These are phyloP conservation scores for Lithobates sylvaticus DNA, from an alignment of 2,797 vertebrate species.

Conservation along the genomic window DNA sequence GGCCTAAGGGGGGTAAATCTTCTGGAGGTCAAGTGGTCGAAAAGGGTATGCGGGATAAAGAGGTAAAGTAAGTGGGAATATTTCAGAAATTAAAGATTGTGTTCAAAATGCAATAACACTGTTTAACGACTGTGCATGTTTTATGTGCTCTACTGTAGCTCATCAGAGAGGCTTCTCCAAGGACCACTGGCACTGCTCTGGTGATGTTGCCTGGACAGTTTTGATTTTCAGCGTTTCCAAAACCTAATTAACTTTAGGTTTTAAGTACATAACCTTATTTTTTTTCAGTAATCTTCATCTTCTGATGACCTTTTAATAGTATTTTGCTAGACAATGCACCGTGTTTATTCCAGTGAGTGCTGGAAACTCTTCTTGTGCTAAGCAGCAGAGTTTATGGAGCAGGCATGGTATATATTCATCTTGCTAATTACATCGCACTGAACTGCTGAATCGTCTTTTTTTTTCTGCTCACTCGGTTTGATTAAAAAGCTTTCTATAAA, in stretches of 20 bases:
- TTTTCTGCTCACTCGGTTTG: slow-evolving; percentile 25
- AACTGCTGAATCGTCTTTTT: slow-evolving; percentile 35
- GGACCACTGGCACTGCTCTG: neutral
- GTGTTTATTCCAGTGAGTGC: slow-evolving; percentile 13
- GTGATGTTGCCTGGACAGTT: neutral
- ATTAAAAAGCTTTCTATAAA: slow-evolving; percentile 37
- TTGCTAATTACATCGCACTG: slow-evolving; percentile 34
- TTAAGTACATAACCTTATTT: neutral
- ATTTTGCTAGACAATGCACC: neutral
- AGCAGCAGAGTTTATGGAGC: slow-evolving; percentile 38
- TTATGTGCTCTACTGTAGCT: no score
- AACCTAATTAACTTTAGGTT: neutral
- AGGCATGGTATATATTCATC: slow-evolving; percentile 30
- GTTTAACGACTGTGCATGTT: no score
- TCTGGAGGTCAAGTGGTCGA: no score
- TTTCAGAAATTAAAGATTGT: no score
- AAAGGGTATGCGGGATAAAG: no score
- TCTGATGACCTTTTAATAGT: slow-evolving; percentile 11
- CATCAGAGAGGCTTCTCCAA: neutral
- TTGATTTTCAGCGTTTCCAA: neutral
- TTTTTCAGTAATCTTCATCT: neutral
- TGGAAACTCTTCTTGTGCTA: slow-evolving; percentile 16
- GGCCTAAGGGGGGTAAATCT: no score
- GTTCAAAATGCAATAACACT: no score
- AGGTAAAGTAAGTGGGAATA: no score